Evolutionary conservation across 2,113 vertebrate genomes (phyloP).

Genomic region (Heterotis niloticus): DNA sequence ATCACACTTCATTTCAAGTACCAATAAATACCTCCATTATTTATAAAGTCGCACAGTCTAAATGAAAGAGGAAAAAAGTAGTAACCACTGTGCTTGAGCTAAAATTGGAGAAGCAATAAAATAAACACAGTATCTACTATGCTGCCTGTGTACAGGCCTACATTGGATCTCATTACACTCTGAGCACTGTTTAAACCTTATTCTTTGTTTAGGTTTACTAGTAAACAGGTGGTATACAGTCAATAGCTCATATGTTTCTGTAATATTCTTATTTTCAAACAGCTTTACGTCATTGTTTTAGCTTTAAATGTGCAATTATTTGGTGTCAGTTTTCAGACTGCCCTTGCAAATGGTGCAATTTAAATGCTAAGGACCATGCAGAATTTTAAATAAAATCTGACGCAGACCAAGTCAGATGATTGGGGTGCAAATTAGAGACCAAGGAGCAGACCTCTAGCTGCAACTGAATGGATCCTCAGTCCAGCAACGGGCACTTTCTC

Average conservation of each 20-base stretch:
- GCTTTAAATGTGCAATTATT: background rate
- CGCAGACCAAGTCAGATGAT: background rate
- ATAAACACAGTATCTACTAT: background rate
- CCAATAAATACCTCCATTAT: background rate
- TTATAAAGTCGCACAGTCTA: background rate
- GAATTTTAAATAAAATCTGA: constrained; percentile 16
- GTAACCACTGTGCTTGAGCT: background rate
- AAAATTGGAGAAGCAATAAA: background rate
- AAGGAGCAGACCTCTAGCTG: background rate
- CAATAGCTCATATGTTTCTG: background rate
- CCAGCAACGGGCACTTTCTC: background rate
- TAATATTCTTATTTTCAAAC: background rate
- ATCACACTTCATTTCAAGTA: constrained; percentile 13
- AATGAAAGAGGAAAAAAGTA: background rate
- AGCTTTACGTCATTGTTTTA: background rate
- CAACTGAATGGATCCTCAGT: background rate
- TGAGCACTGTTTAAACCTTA: background rate
- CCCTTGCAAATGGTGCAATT: background rate
- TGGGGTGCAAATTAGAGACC: background rate
- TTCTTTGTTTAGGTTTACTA: background rate
- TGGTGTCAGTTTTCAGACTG: background rate
- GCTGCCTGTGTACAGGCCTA: background rate
- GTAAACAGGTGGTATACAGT: background rate
- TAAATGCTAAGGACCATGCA: background rate
- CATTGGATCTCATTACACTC: background rate